These are phyloP conservation scores for Ormyrus pomaceus DNA, from an alignment of 2,888 invertebrate genomes.

Conservation along the genomic window DNA sequence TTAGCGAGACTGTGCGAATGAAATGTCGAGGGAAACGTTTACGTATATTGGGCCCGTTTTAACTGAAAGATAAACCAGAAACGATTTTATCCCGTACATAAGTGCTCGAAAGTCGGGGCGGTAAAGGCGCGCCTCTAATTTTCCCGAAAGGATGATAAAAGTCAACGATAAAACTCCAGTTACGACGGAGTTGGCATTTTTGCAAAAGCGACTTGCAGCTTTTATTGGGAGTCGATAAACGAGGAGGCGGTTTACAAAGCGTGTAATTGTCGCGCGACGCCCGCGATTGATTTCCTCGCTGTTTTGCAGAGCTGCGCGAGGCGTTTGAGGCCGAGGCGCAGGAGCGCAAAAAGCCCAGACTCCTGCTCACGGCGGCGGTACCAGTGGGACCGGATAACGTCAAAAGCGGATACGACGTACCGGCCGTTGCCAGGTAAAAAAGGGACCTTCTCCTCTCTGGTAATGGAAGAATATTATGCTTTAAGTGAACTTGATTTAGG, in stretches of 20 bases:
- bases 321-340: conserved; percentile 96
- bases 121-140: too few species aligned
- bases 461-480: too few species aligned
- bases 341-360: conserved; percentile 89
- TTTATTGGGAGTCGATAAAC: not conserved
- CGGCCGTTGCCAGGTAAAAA: conserved; percentile 87
- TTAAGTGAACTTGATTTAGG: too few species aligned
- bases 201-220: not conserved
- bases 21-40: too few species aligned
- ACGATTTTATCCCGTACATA: too few species aligned
- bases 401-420: conserved; percentile 93
- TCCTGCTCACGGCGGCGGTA: conserved; percentile 92
- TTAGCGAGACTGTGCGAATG: too few species aligned
- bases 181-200: not conserved
- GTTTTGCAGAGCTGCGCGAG: conserved; percentile 86
- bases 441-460: too few species aligned
- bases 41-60: too few species aligned
- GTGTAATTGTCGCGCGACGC: not conserved
- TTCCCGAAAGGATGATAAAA: not conserved
- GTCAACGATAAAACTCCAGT: not conserved
- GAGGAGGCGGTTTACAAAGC: not conserved
- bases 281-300: not conserved
- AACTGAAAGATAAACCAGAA: too few species aligned
- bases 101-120: too few species aligned
- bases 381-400: conserved; percentile 96